Evolutionary conservation across 2,797 vertebrate genomes (phyloP), one percentile per base, ranked within the genome.

Genomic region (Macroramphosus scolopax): DNA sequence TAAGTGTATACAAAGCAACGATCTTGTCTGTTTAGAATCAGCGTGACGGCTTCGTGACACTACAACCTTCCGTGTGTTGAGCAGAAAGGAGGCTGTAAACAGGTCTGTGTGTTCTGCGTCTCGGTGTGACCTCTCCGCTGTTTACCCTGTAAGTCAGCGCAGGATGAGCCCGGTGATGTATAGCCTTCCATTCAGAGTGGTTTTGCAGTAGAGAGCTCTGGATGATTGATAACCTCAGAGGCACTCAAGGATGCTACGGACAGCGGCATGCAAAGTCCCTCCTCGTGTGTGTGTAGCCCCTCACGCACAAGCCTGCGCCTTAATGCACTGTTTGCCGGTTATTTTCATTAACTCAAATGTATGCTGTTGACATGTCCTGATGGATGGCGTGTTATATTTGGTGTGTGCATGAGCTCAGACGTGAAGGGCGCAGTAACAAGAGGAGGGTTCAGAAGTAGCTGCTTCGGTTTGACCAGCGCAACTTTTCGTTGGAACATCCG

Each of bases 331-430:
- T 68, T 72, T 63, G 68, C 39, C 9, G 14, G 49, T 71, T 82
- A 47, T 83, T 78, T 82, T 83, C 66, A 82, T 84, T 83, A 78
- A 50, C 58, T 76, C n/a, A 85, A 85, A 87, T 85, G 73, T 48
- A 75, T 75, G 74, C 66, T 73, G 81, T 63, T 78, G 83, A 78
- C 72, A 50, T 60, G 72, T 65, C 10, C 8, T 80, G 72, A 83
- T 75, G 68, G 69, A 80, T 47, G 71, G 39, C 22, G 35, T 52
- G 77, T 72, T 81, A 77, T 77, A 82, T 75, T 72, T 59, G 46
- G 62, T 68, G 14, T 28, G 22, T 8, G 34, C 29, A 2, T 33
- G 51, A 51, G 47, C 54, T 35, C 8, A 8, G 12, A 32, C 37
- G 58, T 57, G 63, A 83, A 75, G 48, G 71, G 41, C 18, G 12